Base-by-base conservation (phyloP, 2,113 vertebrate species). In the Erpornis zantholeuca region DNA sequence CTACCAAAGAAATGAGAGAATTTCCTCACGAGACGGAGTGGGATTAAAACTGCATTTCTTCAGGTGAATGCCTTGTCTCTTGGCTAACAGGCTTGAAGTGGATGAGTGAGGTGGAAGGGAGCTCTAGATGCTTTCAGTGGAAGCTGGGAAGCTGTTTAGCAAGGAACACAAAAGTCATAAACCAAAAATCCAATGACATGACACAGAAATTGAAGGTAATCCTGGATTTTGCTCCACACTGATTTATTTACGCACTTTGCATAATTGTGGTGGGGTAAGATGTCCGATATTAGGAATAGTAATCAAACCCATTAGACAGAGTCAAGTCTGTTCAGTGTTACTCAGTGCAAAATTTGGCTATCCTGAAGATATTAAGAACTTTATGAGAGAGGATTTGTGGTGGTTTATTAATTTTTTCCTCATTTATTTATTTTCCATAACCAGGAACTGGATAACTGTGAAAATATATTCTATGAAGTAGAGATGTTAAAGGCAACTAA, bases 341-440 rank as follows among this genome's bases (percentile, higher is more conserved):
- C 10, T 59, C 66, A 54, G 28, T 69, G 27, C 33, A 87, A 75
- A 72, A 64, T 25, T 24, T 19, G 20, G 54, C 15, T 38, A 5
- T 91, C 8, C 8, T 44, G n/a, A 92, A 64, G 15, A 60, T n/a
- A 59, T 7, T 21, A 64, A 40, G 42, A 59, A 45, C 17, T 57
- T 91, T 29, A 57, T 36, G 17, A 38, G 7, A 68, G 31, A 42
- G 8, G 11, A 27, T 45, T 73, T 45, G 7, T 73, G 15, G 14
- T 10, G 0, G 0, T 0, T 7, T 9, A n/a, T 45, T 42, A 2
- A 1, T 7, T 6, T 78, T 91, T 95, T 44, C 15, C 53, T 61
- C 28, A 33, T 77, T 57, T 84, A 88, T 86, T 68, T 86, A 82
- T 31, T 72, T 33, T 31, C 42, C 33, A 50, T 93, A 96, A 95